These are phyloP conservation scores for Psittacula derbiana DNA, from an alignment of 2,797 vertebrate species.

Conservation along the genomic window DNA sequence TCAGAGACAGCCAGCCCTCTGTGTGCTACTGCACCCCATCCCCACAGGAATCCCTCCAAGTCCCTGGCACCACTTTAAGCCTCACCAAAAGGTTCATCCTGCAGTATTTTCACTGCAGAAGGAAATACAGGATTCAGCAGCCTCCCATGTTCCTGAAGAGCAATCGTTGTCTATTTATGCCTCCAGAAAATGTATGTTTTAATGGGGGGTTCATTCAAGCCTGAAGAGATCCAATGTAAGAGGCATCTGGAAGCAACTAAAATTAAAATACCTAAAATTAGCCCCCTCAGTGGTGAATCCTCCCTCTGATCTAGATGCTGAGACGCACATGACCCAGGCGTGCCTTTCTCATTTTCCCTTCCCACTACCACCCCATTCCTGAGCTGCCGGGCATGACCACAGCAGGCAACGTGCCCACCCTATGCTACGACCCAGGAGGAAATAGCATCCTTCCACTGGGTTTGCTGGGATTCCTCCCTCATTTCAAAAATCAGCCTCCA, in stretches of 20 bases:
- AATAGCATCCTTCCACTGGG: accelerated
- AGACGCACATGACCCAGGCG: neutral
- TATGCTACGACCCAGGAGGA: accelerated
- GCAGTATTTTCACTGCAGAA: accelerated
- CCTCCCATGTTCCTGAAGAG: neutral
- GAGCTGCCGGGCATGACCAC: accelerated
- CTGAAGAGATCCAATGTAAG: neutral
- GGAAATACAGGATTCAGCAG: neutral
- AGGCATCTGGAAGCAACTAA: conserved; percentile 49
- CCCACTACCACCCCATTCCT: neutral
- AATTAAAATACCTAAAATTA: conserved; percentile 60
- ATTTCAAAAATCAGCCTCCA: neutral
- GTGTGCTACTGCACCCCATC: neutral
- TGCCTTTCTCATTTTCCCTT: conserved; percentile 12
- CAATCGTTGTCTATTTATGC: neutral
- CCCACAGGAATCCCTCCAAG: accelerated
- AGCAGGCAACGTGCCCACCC: neutral
- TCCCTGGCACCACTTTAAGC: neutral
- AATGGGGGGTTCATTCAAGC: neutral
- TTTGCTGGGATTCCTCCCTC: neutral
- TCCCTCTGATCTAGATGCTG: neutral
- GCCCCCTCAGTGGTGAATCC: neutral
- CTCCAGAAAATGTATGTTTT: neutral
- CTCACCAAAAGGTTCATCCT: accelerated
- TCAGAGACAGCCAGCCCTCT: neutral